Evolutionary conservation across 1,140 invertebrate genomes (phyloP).

Genomic region (Achatina immaculata): DNA sequence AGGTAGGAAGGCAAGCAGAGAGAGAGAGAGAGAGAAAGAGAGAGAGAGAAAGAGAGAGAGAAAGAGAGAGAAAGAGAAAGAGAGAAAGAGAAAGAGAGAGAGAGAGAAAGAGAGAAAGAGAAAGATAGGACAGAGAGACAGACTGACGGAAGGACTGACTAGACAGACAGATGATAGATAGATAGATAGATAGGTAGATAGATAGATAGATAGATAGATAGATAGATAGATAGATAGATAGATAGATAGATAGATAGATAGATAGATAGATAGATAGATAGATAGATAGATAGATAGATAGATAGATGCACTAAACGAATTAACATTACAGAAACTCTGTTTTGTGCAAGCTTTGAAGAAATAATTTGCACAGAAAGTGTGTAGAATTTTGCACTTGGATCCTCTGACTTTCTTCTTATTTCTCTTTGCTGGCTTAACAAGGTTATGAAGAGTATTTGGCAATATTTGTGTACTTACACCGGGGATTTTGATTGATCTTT

Average conservation of each 20-base stretch:
- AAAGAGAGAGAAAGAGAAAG: background rate
- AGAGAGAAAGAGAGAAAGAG: background rate
- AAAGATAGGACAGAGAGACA: conserved; percentile 2
- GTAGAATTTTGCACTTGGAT: too few relatives aligned
- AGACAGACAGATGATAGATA: conserved; percentile 21
- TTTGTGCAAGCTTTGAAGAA: too few relatives aligned
- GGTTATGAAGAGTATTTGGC: too few relatives aligned
- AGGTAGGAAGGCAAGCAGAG: conserved; percentile 7
- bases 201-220: conserved; percentile 26
- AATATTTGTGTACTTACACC: too few relatives aligned
- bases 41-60: background rate
- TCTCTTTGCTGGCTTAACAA: too few relatives aligned
- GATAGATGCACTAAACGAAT: background rate
- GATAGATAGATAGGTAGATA: conserved; percentile 24
- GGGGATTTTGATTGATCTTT: too few relatives aligned
- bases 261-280: conserved; percentile 26
- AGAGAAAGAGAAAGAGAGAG: background rate
- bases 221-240: conserved; percentile 26
- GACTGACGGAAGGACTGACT: conserved; percentile 16
- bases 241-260: conserved; percentile 26
- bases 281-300: conserved; percentile 26
- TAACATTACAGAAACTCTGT: too few relatives aligned
- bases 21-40: background rate
- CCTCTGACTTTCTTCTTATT: too few relatives aligned
- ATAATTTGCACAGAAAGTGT: too few relatives aligned